These are phyloP conservation scores for Gasteruption jaculator DNA, from an alignment of 2,888 invertebrate species.

Conservation along the genomic window DNA sequence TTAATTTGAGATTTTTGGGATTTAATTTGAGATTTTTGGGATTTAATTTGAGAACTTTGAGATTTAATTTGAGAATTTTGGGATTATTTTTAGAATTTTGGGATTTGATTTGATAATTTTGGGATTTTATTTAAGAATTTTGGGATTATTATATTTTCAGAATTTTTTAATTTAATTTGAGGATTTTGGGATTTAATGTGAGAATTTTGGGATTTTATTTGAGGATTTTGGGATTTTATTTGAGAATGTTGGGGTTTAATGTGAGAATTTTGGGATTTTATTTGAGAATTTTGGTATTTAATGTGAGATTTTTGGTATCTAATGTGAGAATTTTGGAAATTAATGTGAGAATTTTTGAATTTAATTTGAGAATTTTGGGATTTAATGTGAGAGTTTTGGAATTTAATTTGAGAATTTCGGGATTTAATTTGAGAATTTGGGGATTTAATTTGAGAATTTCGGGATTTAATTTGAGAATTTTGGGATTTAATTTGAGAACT, in stretches of 20 bases:
- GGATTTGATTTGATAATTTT: background rate
- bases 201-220: constrained; percentile 2
- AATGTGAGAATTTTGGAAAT: background rate
- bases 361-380: background rate
- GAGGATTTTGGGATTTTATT: background rate
- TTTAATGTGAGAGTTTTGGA: too few relatives aligned
- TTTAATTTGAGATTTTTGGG: background rate
- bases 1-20: background rate
- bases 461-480: too few relatives aligned
- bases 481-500: background rate
- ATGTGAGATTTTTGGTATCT: background rate
- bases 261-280: background rate
- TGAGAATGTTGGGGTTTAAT: background rate
- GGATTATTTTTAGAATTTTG: background rate
- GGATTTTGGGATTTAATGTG: too few relatives aligned
- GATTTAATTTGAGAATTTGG: background rate
- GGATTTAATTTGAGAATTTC: too few relatives aligned
- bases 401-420: too few relatives aligned
- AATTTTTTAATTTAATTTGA: too few relatives aligned
- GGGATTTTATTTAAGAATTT: background rate
- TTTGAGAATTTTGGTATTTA: background rate
- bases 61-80: background rate
- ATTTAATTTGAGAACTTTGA: background rate
- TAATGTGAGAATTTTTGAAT: too few relatives aligned
- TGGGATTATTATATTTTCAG: background rate